Evolutionary conservation across 2,888 invertebrate species (phyloP).

Genomic region (Xylota sylvarum): DNA sequence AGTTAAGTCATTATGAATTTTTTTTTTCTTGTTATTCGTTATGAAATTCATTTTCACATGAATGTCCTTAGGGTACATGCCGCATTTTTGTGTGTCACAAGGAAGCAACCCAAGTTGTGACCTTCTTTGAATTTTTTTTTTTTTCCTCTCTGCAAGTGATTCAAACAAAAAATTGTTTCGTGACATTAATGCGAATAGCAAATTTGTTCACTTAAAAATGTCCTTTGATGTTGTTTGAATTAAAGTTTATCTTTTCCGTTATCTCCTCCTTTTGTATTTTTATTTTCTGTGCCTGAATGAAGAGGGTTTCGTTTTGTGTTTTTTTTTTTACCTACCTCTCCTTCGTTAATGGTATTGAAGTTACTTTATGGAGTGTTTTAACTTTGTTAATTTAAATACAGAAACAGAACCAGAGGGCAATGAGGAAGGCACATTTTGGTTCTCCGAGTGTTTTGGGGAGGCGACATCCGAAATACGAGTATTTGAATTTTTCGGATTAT

Average conservation of each 20-base stretch:
- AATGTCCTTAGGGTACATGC: conserved; percentile 29
- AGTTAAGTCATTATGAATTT: conserved; percentile 57
- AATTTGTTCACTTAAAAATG: conserved; percentile 58
- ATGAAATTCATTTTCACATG: conserved; percentile 35
- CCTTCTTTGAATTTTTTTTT: conserved; percentile 17
- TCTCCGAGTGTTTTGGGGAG: background rate
- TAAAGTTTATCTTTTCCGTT: conserved; percentile 40
- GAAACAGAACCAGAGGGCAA: background rate
- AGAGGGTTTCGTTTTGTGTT: background rate
- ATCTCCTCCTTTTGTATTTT: background rate
- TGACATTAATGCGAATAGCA: conserved; percentile 42
- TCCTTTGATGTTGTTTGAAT: conserved; percentile 67
- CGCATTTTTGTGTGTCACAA: conserved; percentile 15
- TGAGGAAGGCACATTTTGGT: background rate
- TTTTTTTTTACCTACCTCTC: background rate
- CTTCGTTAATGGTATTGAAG: conserved; percentile 35
- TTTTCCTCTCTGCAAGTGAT: background rate
- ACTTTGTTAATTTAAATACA: conserved; percentile 32
- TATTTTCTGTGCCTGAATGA: conserved; percentile 16
- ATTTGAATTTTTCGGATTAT: conserved; percentile 1
- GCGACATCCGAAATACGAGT: background rate
- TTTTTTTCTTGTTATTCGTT: conserved; percentile 24
- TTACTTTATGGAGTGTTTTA: conserved; percentile 27
- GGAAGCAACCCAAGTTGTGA: background rate
- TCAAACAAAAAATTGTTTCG: background rate